phyloP scores from a whole-genome alignment of 2,113 vertebrate genomes.

The Manacus vitellinus region DNA sequence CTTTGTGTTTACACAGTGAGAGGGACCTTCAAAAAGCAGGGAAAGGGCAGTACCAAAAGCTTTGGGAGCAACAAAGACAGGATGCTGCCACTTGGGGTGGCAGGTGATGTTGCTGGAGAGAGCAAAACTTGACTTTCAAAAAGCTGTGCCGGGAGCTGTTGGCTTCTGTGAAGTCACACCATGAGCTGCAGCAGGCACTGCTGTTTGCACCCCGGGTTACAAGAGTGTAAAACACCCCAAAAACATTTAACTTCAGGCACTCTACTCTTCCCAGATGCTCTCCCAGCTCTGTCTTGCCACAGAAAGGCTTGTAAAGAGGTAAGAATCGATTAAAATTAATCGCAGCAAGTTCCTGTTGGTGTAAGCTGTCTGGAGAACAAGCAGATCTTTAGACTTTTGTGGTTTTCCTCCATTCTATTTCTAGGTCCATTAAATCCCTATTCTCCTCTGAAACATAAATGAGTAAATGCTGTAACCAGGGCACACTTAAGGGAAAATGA shows the following conservation, averaged over 20 bases:
- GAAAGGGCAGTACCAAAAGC: background rate
- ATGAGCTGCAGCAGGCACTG: accelerated
- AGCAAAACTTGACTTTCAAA: background rate
- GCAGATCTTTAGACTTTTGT: background rate
- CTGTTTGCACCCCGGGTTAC: background rate
- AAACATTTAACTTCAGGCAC: background rate
- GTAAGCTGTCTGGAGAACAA: background rate
- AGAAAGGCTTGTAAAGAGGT: background rate
- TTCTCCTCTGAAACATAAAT: background rate
- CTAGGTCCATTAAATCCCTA: slow-evolving; percentile 9
- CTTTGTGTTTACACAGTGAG: background rate
- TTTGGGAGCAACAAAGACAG: background rate
- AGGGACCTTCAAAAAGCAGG: background rate
- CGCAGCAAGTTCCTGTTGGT: background rate
- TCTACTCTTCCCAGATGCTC: background rate
- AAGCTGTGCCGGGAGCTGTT: background rate
- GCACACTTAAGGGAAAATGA: background rate
- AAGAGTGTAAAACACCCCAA: background rate
- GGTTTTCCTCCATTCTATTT: background rate
- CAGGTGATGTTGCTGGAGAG: background rate
- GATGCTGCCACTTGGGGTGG: background rate
- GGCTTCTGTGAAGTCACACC: background rate
- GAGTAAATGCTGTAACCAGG: background rate
- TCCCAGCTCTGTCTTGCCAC: background rate
- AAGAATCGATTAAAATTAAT: background rate